Evolutionary conservation across 2,888 invertebrate species (phyloP).

Genomic region (Dorcus parallelipipedus): DNA sequence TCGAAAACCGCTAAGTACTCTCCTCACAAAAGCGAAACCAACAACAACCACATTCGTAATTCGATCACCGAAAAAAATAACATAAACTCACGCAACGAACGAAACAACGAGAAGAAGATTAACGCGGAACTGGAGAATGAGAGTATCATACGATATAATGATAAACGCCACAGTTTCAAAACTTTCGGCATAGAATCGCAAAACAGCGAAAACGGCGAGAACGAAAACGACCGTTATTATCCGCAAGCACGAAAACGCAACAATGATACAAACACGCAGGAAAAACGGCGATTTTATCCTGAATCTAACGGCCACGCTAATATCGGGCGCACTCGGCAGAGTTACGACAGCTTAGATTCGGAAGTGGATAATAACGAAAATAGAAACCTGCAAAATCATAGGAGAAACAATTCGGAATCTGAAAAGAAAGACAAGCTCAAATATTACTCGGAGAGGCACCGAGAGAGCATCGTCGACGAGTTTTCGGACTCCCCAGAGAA

Average conservation of each 20-base stretch:
- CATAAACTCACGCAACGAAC: slow-evolving; percentile 29
- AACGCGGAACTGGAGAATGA: slow-evolving; percentile 26
- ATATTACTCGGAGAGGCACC: slow-evolving; percentile 36
- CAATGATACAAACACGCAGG: slow-evolving; percentile 26
- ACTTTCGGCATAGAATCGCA: slow-evolving; percentile 42
- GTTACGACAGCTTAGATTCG: slow-evolving; percentile 45
- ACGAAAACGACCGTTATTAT: slow-evolving; percentile 29
- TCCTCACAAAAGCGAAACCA: slow-evolving; percentile 36
- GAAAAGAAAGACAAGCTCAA: slow-evolving; percentile 35
- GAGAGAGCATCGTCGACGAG: slow-evolving; percentile 44
- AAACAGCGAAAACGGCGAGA: slow-evolving; percentile 39
- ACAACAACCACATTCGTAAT: slow-evolving; percentile 35
- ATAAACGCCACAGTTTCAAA: slow-evolving; percentile 40
- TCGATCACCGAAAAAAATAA: slow-evolving; percentile 30
- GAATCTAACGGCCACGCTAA: slow-evolving; percentile 31
- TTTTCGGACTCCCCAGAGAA: slow-evolving; percentile 47
- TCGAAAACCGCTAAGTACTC: slow-evolving; percentile 47
- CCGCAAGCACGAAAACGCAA: slow-evolving; percentile 27
- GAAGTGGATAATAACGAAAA: slow-evolving; percentile 34
- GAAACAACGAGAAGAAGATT: slow-evolving; percentile 22
- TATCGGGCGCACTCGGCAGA: slow-evolving; percentile 35
- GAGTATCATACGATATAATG: slow-evolving; percentile 38
- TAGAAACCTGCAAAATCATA: slow-evolving; percentile 22
- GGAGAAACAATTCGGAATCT: slow-evolving; percentile 29
- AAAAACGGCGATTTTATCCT: slow-evolving; percentile 38